phyloP scores from a whole-genome alignment of 2,797 vertebrate species.

The Vireo griseus region DNA sequence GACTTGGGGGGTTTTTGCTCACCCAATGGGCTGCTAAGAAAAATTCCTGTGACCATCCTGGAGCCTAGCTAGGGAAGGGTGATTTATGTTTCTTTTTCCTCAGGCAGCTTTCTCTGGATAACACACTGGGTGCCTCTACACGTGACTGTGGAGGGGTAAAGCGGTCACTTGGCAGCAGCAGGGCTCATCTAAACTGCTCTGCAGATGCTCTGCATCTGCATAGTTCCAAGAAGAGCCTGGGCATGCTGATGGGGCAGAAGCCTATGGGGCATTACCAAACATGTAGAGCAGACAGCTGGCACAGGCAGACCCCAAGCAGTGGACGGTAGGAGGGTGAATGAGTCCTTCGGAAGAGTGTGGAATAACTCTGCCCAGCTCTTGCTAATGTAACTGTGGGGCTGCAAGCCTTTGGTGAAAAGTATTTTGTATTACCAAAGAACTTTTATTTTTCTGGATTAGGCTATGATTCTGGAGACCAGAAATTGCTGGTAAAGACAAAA shows the following conservation, averaged over 20 bases:
- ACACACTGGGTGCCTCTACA: background rate
- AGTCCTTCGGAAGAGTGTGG: background rate
- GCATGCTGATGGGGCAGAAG: background rate
- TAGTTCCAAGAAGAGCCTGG: background rate
- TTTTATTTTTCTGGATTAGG: background rate
- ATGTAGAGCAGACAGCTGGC: accelerated
- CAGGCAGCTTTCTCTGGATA: background rate
- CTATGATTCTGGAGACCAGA: background rate
- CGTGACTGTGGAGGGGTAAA: accelerated
- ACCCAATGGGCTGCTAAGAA: background rate
- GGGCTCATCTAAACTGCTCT: background rate
- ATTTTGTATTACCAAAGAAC: background rate
- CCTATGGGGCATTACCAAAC: accelerated
- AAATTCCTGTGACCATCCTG: background rate
- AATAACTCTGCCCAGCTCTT: background rate
- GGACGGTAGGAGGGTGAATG: background rate
- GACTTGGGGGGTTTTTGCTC: background rate
- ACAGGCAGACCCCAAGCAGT: background rate
- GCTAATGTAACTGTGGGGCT: background rate
- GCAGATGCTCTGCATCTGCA: background rate
- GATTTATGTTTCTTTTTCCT: background rate
- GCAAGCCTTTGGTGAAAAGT: background rate
- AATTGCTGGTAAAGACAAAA: background rate
- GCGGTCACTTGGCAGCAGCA: background rate
- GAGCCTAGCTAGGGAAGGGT: background rate